Evolutionary conservation across 1,140 invertebrate genomes (phyloP).

Genomic region (Drosophila jambulina): DNA sequence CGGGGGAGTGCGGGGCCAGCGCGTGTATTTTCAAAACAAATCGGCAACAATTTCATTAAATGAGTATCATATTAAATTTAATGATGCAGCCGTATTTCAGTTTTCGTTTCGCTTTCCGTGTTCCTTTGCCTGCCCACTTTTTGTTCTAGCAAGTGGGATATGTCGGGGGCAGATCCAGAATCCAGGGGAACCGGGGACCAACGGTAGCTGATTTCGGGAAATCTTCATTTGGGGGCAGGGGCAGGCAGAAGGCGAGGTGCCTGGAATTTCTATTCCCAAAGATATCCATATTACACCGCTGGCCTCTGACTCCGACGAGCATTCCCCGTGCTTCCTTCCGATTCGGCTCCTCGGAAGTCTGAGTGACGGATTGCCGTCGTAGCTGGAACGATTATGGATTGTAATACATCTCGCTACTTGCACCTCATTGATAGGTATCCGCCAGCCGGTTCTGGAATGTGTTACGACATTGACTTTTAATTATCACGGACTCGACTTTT

Average conservation of each 20-base stretch:
- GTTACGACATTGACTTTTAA: constrained; percentile 68
- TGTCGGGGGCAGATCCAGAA: neutral
- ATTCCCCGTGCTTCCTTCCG: neutral
- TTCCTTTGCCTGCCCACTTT: constrained; percentile 46
- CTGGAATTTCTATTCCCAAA: constrained; percentile 69
- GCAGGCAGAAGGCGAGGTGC: constrained; percentile 35
- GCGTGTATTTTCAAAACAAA: constrained; percentile 85
- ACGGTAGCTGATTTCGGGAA: constrained; percentile 70
- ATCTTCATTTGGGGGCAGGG: constrained; percentile 56
- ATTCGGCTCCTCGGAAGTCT: neutral
- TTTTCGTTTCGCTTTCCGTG: constrained; percentile 77
- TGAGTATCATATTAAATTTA: constrained; percentile 86
- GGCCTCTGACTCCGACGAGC: constrained; percentile 12
- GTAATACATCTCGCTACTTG: constrained; percentile 69
- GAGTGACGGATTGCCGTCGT: constrained; percentile 69
- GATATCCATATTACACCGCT: constrained; percentile 62
- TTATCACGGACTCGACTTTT: constrained; percentile 43
- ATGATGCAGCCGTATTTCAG: constrained; percentile 86
- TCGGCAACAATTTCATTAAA: constrained; percentile 86
- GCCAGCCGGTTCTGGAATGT: constrained; percentile 7
- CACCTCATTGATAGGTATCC: constrained; percentile 56
- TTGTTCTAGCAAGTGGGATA: constrained; percentile 54
- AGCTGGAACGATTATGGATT: constrained; percentile 73
- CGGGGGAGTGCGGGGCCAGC: constrained; percentile 41
- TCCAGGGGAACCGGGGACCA: constrained; percentile 24